phyloP scores from a whole-genome alignment of 2,113 vertebrate species.

The Centropus unirufus region DNA sequence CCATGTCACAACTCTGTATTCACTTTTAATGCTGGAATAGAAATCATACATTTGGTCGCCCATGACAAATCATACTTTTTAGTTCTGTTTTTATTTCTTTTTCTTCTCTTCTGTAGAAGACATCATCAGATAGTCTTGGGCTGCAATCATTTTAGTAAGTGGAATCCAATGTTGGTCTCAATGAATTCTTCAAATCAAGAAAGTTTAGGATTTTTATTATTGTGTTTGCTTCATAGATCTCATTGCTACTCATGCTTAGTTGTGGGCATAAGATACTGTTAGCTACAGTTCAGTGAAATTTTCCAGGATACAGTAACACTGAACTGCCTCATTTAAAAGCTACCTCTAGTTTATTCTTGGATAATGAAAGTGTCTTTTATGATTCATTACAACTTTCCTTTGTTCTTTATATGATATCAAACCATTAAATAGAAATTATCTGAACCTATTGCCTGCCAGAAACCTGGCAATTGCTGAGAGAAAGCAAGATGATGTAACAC shows the following conservation, averaged over 20 bases:
- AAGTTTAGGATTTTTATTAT: conserved; percentile 17
- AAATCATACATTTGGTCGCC: conserved; percentile 17
- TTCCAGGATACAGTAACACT: not conserved
- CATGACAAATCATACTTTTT: not conserved
- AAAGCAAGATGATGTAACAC: not conserved
- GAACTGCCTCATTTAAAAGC: conserved; percentile 33
- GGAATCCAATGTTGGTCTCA: not conserved
- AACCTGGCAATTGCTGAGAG: accelerated
- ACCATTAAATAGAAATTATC: conserved; percentile 40
- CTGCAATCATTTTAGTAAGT: conserved; percentile 42
- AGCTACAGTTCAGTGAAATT: conserved; percentile 24
- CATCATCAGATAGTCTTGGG: not conserved
- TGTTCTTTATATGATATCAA: conserved; percentile 16
- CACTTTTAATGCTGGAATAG: conserved; percentile 12
- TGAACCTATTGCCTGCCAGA: not conserved
- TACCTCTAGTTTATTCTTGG: conserved; percentile 51
- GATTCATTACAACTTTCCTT: conserved; percentile 44
- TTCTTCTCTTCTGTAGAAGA: not conserved
- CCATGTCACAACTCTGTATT: not conserved
- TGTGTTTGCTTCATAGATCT: conserved; percentile 10
- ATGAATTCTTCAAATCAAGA: conserved; percentile 14
- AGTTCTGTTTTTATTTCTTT: not conserved
- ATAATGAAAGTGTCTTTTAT: conserved; percentile 58
- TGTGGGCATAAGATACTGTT: not conserved
- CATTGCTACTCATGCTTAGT: not conserved